Percentiles rank a stretch among this genome's conserved stretches.
These are phyloP conservation scores for Scrobipalpa atriplicella DNA, from an alignment of 2,888 invertebrate genomes.

Conservation along the genomic window DNA sequence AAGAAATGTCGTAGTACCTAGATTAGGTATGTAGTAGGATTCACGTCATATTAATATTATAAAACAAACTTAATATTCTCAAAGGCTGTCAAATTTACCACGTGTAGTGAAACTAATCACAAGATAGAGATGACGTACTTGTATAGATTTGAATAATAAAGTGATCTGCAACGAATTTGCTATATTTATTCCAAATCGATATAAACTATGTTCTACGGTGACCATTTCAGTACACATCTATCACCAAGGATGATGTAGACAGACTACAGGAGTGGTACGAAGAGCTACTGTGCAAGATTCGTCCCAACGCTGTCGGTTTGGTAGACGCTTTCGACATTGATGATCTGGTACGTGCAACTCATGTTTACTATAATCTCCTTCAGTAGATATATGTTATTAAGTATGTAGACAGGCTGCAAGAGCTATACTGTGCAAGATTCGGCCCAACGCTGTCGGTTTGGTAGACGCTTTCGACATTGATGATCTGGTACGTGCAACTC, in stretches of 20 bases:
- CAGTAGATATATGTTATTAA: too few relatives aligned
- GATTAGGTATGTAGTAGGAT: too few relatives aligned
- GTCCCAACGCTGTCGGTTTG: slow-evolving; percentile 94
- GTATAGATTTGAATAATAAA: too few relatives aligned
- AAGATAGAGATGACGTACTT: too few relatives aligned
- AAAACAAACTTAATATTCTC: too few relatives aligned
- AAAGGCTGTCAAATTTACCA: too few relatives aligned
- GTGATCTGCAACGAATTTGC: too few relatives aligned
- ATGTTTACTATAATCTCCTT: background rate
- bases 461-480: slow-evolving; percentile 95
- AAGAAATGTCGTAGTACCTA: too few relatives aligned
- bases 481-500: slow-evolving; percentile 83
- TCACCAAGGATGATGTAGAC: slow-evolving; percentile 71
- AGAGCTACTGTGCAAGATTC: slow-evolving; percentile 85
- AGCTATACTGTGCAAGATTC: slow-evolving; percentile 85
- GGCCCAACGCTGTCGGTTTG: slow-evolving; percentile 94
- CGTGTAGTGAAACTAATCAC: too few relatives aligned
- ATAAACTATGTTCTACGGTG: too few relatives aligned
- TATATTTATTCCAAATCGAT: too few relatives aligned
- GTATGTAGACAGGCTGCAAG: slow-evolving; percentile 62
- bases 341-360: slow-evolving; percentile 83
- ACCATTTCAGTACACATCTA: slow-evolving; percentile 86
- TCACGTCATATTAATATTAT: too few relatives aligned
- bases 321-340: slow-evolving; percentile 95
- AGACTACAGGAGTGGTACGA: slow-evolving; percentile 86